Conservation (phyloP, 2,113 vertebrate genomes). For the Catagonus wagneri region DNA sequence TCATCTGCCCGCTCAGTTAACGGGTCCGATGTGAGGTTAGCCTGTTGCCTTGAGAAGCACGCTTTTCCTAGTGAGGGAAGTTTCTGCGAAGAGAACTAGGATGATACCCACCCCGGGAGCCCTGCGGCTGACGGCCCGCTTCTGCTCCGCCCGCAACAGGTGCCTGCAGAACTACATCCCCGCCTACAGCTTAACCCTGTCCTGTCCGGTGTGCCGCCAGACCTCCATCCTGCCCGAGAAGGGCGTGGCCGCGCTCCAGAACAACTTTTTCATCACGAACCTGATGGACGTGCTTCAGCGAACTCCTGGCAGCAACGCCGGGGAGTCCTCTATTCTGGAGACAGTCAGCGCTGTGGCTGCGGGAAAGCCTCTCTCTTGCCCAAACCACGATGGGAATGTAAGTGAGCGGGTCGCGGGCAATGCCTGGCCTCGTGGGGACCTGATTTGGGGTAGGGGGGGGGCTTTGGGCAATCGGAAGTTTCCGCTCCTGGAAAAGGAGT, state of each 20-base stretch:
- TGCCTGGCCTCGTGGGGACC: fast-evolving
- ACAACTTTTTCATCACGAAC: conserved; percentile 99
- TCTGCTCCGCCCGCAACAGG: conserved; percentile 86
- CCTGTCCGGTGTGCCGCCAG: conserved; percentile 98
- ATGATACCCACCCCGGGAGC: background rate
- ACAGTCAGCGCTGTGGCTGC: conserved; percentile 92
- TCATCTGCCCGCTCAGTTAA: background rate
- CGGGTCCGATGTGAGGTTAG: background rate
- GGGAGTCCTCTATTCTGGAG: conserved; percentile 92
- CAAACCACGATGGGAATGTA: conserved; percentile 97
- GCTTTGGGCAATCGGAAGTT: background rate
- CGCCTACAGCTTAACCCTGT: conserved; percentile 95
- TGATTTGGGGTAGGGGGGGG: background rate
- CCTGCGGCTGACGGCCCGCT: background rate
- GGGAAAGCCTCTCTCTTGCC: conserved; percentile 95
- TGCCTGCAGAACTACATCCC: conserved; percentile 99
- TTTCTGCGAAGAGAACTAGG: background rate
- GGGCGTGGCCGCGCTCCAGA: conserved; percentile 97
- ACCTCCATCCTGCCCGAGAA: conserved; percentile 99
- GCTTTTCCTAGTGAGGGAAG: background rate
- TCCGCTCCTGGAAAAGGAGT: background rate
- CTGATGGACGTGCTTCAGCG: conserved; percentile 99
- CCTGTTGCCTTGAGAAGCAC: background rate
- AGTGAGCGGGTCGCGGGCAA: conserved; percentile 69
- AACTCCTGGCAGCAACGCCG: conserved; percentile 91